phyloP scores from a whole-genome alignment of 2,888 invertebrate species.

The Megaustenia siamemsis region DNA sequence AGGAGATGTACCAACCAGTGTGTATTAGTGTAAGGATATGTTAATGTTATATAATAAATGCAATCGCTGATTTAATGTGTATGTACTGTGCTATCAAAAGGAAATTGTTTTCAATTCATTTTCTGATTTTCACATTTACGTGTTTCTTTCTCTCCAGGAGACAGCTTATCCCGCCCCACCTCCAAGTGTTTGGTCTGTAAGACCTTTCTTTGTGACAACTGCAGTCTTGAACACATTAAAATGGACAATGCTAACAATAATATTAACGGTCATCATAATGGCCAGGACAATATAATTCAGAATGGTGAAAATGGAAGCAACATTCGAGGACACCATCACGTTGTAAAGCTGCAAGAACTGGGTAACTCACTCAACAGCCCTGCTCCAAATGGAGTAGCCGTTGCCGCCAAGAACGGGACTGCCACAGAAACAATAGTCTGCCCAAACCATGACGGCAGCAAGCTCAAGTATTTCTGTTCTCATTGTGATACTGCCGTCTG shows the following conservation, averaged over 20 bases:
- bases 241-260: slow-evolving; percentile 59
- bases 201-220: slow-evolving; percentile 75
- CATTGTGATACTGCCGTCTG: slow-evolving; percentile 82
- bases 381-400: slow-evolving; percentile 54
- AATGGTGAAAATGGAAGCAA: not conserved
- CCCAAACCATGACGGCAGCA: slow-evolving; percentile 77
- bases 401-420: slow-evolving; percentile 55
- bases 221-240: slow-evolving; percentile 69
- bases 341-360: slow-evolving; percentile 19
- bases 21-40: too few species aligned
- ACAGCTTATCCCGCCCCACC: slow-evolving; percentile 62
- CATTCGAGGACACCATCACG: slow-evolving; percentile 23
- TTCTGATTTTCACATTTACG: too few species aligned
- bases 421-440: slow-evolving; percentile 71
- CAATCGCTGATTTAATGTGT: too few species aligned
- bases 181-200: slow-evolving; percentile 77
- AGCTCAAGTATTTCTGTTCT: slow-evolving; percentile 80
- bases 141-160: slow-evolving; percentile 7
- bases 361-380: not conserved
- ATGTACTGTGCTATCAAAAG: too few species aligned
- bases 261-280: slow-evolving; percentile 16
- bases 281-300: not conserved
- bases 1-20: too few species aligned
- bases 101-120: too few species aligned
- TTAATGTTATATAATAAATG: too few species aligned